Conservation (phyloP, 2,113 vertebrate genomes). For the Vanacampus margaritifer region DNA sequence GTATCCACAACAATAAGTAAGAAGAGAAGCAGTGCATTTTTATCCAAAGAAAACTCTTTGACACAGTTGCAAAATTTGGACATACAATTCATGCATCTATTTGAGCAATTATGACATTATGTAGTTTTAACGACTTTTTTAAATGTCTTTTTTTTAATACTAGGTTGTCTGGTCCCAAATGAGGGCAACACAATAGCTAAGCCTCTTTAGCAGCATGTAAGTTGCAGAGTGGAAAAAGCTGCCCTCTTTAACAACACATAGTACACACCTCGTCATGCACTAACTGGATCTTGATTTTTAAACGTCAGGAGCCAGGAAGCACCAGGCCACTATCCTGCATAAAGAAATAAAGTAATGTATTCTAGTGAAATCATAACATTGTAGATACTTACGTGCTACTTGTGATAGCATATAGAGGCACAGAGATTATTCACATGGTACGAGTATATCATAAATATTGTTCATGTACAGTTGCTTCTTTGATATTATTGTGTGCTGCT, state of each 20-base stretch:
- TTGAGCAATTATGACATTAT: too few species aligned
- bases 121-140: too few species aligned
- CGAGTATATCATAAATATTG: background rate
- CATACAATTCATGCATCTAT: too few species aligned
- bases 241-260: conserved; percentile 1
- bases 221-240: background rate
- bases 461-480: background rate
- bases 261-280: background rate
- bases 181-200: conserved; percentile 24
- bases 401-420: background rate
- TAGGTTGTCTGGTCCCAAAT: background rate
- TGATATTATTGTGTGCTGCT: background rate
- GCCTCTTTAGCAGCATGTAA: conserved; percentile 30
- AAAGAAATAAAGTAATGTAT: background rate
- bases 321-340: background rate
- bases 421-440: too few species aligned
- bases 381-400: background rate
- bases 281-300: background rate
- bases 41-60: too few species aligned
- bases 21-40: too few species aligned
- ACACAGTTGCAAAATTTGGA: too few species aligned
- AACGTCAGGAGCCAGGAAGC: background rate
- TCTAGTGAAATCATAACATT: background rate
- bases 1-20: too few species aligned
- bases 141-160: too few species aligned